A percentile compares a stretch with the other conserved stretches of the same genome.
These are phyloP conservation scores for Bolborhynchus lineola DNA, from an alignment of 2,113 vertebrate species.

Conservation along the genomic window DNA sequence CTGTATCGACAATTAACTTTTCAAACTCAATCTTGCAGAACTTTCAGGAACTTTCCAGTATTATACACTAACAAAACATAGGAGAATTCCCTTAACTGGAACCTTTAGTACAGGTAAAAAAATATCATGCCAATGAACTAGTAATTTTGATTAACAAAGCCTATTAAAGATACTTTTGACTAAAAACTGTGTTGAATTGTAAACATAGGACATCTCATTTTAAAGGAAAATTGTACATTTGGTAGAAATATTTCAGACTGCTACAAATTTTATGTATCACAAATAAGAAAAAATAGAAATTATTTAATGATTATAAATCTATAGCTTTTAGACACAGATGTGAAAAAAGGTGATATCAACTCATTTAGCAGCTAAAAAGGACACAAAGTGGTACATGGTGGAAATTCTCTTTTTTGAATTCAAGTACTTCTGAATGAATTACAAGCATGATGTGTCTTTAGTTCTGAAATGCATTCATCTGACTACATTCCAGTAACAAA, in stretches of 20 bases:
- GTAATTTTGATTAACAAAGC: background rate
- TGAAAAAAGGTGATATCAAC: background rate
- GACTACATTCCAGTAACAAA: background rate
- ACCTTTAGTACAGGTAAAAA: background rate
- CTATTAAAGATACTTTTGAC: background rate
- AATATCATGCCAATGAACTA: background rate
- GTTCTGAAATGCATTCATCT: background rate
- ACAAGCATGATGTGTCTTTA: fast-evolving
- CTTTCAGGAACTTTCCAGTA: background rate
- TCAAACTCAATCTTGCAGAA: background rate
- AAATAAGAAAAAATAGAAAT: background rate
- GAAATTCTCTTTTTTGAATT: background rate
- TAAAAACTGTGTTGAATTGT: background rate
- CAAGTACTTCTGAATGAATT: background rate
- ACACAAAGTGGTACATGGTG: background rate
- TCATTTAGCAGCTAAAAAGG: background rate
- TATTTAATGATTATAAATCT: background rate
- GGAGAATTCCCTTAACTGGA: background rate
- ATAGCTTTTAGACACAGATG: background rate
- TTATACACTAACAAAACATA: background rate
- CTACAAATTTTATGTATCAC: background rate
- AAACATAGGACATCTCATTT: background rate
- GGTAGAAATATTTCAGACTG: background rate
- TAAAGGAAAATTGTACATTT: background rate
- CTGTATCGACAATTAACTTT: background rate